Percentiles rank a stretch among this genome's conserved stretches.
These are phyloP conservation scores for Erebia ligea DNA, from an alignment of 2,888 invertebrate genomes.

Conservation along the genomic window DNA sequence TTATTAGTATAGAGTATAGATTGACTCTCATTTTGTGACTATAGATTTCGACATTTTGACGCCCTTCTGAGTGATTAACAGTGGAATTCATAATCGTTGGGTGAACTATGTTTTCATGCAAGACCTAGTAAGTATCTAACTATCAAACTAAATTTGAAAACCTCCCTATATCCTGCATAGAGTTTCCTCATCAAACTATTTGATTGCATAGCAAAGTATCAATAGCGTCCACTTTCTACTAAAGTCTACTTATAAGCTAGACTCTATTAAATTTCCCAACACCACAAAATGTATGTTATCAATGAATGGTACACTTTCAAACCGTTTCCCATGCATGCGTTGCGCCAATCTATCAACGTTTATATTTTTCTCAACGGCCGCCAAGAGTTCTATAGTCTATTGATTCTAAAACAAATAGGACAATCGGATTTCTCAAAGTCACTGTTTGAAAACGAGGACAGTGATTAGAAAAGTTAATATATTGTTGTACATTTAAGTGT, in stretches of 20 bases:
- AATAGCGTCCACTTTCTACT: conserved; percentile 16
- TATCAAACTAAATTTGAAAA: neutral
- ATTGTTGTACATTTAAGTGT: conserved; percentile 1
- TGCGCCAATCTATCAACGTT: conserved; percentile 30
- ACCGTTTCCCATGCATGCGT: conserved; percentile 34
- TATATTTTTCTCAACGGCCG: conserved; percentile 24
- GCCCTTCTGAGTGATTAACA: too few species aligned
- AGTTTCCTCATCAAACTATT: neutral
- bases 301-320: conserved; percentile 35
- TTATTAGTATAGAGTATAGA: too few species aligned
- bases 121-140: too few species aligned
- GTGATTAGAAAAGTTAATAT: conserved; percentile 21
- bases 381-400: conserved; percentile 33
- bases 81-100: too few species aligned
- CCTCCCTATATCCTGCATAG: neutral
- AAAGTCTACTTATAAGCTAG: conserved; percentile 1
- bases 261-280: conserved; percentile 30
- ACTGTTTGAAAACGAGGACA: conserved; percentile 17
- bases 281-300: conserved; percentile 35
- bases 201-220: neutral
- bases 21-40: too few species aligned
- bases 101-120: neutral
- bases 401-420: conserved; percentile 33
- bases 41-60: too few species aligned
- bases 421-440: conserved; percentile 33